Evolutionary conservation across 2,113 vertebrate genomes (phyloP).

Genomic region (Malurus cyaneus): DNA sequence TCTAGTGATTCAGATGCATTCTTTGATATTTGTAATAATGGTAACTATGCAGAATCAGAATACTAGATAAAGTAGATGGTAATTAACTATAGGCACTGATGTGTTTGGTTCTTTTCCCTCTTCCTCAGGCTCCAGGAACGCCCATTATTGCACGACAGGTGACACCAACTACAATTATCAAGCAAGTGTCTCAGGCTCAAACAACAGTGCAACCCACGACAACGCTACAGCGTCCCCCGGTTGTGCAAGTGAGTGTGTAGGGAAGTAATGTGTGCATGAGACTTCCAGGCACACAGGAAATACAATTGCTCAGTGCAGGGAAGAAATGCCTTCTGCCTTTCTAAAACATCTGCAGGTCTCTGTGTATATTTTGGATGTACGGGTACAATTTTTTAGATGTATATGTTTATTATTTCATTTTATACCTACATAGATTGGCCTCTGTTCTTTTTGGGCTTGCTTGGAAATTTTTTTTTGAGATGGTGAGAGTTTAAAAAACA

Average conservation of each 20-base stretch:
- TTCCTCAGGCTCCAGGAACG: slow-evolving; percentile 84
- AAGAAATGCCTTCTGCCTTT: not conserved
- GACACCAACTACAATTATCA: slow-evolving; percentile 89
- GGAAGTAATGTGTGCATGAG: not conserved
- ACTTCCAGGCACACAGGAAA: not conserved
- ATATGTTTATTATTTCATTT: not conserved
- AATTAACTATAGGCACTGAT: not conserved
- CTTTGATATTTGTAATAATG: not conserved
- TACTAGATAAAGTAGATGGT: not conserved
- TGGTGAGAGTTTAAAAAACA: not conserved
- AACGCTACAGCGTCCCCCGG: slow-evolving; percentile 86
- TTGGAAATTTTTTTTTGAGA: not conserved
- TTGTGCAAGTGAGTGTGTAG: slow-evolving; percentile 83
- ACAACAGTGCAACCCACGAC: slow-evolving; percentile 84
- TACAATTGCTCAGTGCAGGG: not conserved
- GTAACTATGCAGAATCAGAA: not conserved
- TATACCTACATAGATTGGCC: not conserved
- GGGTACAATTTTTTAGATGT: not conserved
- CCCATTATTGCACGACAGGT: slow-evolving; percentile 86
- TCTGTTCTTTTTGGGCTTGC: not conserved
- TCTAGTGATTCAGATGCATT: not conserved
- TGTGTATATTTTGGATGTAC: not conserved
- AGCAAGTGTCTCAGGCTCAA: slow-evolving; percentile 86
- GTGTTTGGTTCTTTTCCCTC: not conserved
- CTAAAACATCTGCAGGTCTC: not conserved